Base-by-base conservation (phyloP, 2,888 invertebrate genomes). In the Aethes cnicana region DNA sequence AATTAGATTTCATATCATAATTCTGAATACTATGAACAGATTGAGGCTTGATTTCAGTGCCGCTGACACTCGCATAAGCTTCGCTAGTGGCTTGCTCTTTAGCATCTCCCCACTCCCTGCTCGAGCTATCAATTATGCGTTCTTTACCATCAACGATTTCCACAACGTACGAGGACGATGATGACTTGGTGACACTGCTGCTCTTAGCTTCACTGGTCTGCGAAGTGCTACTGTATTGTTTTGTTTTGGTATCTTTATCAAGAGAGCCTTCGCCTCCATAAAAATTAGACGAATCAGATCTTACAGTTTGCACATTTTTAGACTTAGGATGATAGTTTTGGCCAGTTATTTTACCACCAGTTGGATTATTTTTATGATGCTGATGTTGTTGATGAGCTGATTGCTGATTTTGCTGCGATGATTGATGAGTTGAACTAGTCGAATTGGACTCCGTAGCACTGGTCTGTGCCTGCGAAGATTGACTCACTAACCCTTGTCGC, bases 101-200 rank as follows among this genome's bases (percentile, higher is more conserved):
- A 33, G 81, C 85, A 65, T 89, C 88, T 36, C 91, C 91, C 76
- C 91, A 89, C 73, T 92, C 92, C 61, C 91, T 90, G 39, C 90
- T 91, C 44, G 92, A 90, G 61, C 88, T 88, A 55, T 92, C 92
- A 32, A 92, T 77, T 30, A 92, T 87, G 26, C 91, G 81, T 76
- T 93, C 92, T 69, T 92, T 92, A 1, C 93, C 93, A 64, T 93
- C 92, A 14, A 92, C 91, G 57, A 92, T 91, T 79, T 94, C 93
- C 36, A 93, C 91, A 20, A 92, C 91, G 64, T 93, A 92, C 9
- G 93, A 92, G 11, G 92, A 91, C 1, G 92, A 92, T 25, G 92
- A 91, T 21, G 92, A 92, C 70, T 93, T 92, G 39, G 89, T 84
- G 3, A 89, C 79, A 50, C 89, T 91, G 54, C 91, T 90, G 59